These are phyloP conservation scores for Triops cancriformis DNA, from an alignment of 1,140 invertebrate species.

Conservation along the genomic window DNA sequence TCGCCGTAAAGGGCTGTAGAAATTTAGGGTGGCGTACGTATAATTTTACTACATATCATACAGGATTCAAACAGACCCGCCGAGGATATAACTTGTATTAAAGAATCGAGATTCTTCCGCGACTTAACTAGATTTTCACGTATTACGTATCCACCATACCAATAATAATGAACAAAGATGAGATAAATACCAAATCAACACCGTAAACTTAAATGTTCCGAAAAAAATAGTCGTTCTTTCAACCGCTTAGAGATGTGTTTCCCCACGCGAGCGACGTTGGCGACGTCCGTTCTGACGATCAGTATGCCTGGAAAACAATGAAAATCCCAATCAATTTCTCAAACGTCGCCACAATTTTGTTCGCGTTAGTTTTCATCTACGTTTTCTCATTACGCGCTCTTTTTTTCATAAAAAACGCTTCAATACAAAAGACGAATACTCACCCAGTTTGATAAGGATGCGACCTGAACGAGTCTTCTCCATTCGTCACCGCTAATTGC, in stretches of 20 bases:
- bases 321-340: not conserved
- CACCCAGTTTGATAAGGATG: not conserved
- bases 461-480: not conserved
- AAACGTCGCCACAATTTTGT: not conserved
- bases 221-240: constrained; percentile 15
- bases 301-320: not conserved
- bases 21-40: no score
- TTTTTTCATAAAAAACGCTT: not conserved
- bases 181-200: not conserved
- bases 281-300: constrained; percentile 27
- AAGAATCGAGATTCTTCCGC: not conserved
- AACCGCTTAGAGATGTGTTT: constrained; percentile 28
- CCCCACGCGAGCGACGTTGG: constrained; percentile 26
- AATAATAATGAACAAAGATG: not conserved
- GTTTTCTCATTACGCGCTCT: not conserved
- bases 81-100: not conserved
- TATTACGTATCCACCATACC: not conserved
- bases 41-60: no score
- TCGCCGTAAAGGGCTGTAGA: no score
- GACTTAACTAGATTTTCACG: not conserved
- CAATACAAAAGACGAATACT: not conserved
- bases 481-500: not conserved
- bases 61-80: no score
- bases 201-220: not conserved
- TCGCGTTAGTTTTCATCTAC: not conserved